Conservation (phyloP, 2,888 invertebrate genomes). For the Tetramorium bicarinatum region DNA sequence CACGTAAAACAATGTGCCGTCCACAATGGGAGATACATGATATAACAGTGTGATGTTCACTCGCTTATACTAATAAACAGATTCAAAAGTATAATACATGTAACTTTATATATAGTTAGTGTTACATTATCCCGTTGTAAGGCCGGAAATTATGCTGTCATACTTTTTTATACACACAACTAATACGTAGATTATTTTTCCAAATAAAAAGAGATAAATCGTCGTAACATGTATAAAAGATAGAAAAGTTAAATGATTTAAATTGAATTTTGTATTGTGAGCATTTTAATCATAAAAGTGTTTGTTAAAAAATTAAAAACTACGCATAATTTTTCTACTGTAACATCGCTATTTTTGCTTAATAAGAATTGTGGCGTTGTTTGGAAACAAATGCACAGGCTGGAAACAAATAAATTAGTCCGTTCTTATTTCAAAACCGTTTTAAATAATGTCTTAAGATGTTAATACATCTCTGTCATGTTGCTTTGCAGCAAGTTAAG, state of each 20-base stretch:
- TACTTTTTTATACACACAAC: neutral
- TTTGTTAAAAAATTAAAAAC: neutral
- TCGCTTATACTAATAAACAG: neutral
- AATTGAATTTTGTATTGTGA: neutral
- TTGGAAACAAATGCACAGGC: neutral
- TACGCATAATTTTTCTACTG: neutral
- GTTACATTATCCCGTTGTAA: neutral
- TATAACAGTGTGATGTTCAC: neutral
- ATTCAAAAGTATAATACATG: neutral
- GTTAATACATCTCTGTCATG: too few species aligned
- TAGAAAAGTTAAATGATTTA: neutral
- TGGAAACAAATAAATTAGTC: too few species aligned
- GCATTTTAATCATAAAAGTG: neutral
- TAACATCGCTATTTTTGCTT: neutral
- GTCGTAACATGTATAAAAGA: neutral
- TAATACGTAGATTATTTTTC: neutral
- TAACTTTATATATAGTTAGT: neutral
- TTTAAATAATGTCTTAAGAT: too few species aligned
- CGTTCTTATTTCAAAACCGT: too few species aligned
- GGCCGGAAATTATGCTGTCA: neutral
- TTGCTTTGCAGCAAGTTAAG: too few species aligned
- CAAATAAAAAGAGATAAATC: neutral
- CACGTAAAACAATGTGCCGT: neutral
- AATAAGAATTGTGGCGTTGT: neutral
- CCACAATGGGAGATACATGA: neutral